Evolutionary conservation across 2,888 invertebrate species (phyloP).

Genomic region (Drosophila limbata): DNA sequence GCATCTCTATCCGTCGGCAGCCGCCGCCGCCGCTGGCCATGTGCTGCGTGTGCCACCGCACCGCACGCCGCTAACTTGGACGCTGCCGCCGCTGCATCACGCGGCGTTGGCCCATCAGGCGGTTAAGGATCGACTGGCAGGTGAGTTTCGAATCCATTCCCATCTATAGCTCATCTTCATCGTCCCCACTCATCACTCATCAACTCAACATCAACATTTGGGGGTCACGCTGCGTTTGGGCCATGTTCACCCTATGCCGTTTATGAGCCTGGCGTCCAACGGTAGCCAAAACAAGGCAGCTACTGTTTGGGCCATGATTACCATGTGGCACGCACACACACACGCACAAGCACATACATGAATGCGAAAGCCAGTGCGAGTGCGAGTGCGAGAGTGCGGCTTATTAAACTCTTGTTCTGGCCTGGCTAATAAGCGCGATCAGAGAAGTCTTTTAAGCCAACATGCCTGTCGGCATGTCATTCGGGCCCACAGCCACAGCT

Average conservation of each 20-base stretch:
- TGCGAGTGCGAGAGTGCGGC: slow-evolving; percentile 29
- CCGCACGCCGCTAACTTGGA: slow-evolving; percentile 85
- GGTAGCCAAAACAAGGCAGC: slow-evolving; percentile 61
- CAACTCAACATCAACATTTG: background rate
- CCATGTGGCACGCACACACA: slow-evolving; percentile 65
- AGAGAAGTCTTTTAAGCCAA: slow-evolving; percentile 84
- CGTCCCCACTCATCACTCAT: background rate
- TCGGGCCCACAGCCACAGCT: slow-evolving; percentile 35
- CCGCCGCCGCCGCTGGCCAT: slow-evolving; percentile 86
- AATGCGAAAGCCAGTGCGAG: background rate
- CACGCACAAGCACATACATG: slow-evolving; percentile 34
- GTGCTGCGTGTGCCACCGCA: slow-evolving; percentile 94
- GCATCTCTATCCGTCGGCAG: slow-evolving; percentile 85
- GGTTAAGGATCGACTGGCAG: slow-evolving; percentile 93
- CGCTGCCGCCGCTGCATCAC: slow-evolving; percentile 86
- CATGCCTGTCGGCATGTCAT: slow-evolving; percentile 84
- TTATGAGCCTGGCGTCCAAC: slow-evolving; percentile 41
- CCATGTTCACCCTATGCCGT: slow-evolving; percentile 29
- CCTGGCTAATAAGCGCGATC: slow-evolving; percentile 83
- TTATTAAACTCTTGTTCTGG: slow-evolving; percentile 59
- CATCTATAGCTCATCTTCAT: background rate
- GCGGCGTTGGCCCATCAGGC: slow-evolving; percentile 93
- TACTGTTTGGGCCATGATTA: slow-evolving; percentile 61
- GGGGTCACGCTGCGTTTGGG: slow-evolving; percentile 20
- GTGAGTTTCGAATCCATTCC: slow-evolving; percentile 86